Conservation (phyloP, 2,797 vertebrate genomes). For the Melanotaenia boesemani region DNA sequence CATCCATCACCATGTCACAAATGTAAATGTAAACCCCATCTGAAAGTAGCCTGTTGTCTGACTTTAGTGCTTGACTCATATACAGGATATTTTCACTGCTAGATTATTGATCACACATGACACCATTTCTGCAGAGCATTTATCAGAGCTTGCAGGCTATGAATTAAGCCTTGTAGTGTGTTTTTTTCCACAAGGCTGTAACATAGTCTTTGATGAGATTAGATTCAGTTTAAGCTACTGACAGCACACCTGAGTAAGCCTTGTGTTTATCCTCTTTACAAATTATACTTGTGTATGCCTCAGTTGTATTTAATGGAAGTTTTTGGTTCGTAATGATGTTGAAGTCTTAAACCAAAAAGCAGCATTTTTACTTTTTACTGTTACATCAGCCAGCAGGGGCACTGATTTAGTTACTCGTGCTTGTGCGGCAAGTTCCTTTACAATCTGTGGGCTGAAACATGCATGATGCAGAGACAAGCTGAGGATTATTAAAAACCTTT, state of each 20-base stretch:
- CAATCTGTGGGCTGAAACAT: not conserved
- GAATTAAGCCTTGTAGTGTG: conserved; percentile 10
- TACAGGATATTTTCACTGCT: conserved; percentile 18
- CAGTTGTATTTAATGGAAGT: not conserved
- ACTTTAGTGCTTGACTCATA: conserved; percentile 27
- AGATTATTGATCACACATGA: conserved; percentile 18
- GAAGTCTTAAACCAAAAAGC: not conserved
- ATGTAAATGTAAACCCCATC: conserved; percentile 45
- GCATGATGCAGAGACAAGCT: not conserved
- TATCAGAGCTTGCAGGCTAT: conserved; percentile 10
- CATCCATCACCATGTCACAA: conserved; percentile 41
- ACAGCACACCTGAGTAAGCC: not conserved
- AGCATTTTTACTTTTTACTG: not conserved
- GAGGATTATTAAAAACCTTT: not conserved
- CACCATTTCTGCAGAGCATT: conserved; percentile 26
- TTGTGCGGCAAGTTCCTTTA: conserved; percentile 11
- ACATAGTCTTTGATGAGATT: conserved; percentile 1
- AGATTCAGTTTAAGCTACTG: not conserved
- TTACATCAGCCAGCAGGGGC: not conserved
- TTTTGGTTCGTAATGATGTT: not conserved
- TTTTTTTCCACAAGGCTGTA: conserved; percentile 17
- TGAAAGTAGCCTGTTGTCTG: conserved; percentile 37
- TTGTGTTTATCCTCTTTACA: not conserved
- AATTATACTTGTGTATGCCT: not conserved
- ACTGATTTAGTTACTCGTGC: conserved; percentile 30